Evolutionary conservation across 2,113 vertebrate species (phyloP), one percentile per base, ranked within the genome.

Genomic region (Hippocampus comes): DNA sequence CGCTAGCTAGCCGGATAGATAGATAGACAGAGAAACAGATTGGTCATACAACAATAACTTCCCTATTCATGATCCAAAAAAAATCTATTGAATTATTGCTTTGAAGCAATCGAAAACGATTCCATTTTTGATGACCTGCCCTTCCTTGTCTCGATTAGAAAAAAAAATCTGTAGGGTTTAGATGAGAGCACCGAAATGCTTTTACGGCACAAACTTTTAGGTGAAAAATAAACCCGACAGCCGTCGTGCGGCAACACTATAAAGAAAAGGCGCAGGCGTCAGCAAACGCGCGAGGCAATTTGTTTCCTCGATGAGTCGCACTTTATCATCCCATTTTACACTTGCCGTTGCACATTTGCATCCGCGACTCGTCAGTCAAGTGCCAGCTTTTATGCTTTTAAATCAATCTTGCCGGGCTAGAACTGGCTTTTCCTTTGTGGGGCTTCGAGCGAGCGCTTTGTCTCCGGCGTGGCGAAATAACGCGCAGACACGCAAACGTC

Each of bases 391-490:
- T 71, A 75, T 68, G 64, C 71, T 75, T 75, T 67, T 78, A 76
- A 81, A 82, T 84, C 77, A 80, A 76, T 82, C 72, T 61, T 79
- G 71, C 69, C 75, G 75, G 72, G 75, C 81, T 81, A 73, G 81
- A 84, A 79, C 74, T 9, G 64, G 43, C 42, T 66, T 48, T 48
- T 48, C 42, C 43, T 46, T 66, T 48, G 18, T 18, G 43, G 55
- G 34, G 65, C 14, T 70, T 55, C 67, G 67, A 80, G 77, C 63
- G 72, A 70, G 76, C 1, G 79, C 71, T 80, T 83, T 79, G 57
- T 84, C 73, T 66, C 27, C 27, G 59, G 79, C 81, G 77, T 81
- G 75, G 74, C 81, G 71, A 78, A 70, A 55, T 67, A 56, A 56
- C 48, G 8, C 69, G 25, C 64, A 67, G 53, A 38, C 30, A 53